Evolutionary conservation across 1,140 invertebrate genomes (phyloP).

Genomic region (Panagrolaimus sp.): DNA sequence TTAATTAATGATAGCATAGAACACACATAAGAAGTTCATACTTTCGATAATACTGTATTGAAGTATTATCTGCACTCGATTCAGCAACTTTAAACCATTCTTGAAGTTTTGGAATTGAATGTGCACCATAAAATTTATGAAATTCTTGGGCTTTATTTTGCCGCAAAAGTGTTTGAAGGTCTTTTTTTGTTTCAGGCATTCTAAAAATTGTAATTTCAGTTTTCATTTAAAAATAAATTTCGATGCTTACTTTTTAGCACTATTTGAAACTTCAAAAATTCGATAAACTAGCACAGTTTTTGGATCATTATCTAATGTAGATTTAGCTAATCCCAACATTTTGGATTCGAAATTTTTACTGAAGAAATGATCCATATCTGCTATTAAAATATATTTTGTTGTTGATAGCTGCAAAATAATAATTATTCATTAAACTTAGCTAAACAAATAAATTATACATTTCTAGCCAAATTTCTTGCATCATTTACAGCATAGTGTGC

Average conservation of each 20-base stretch:
- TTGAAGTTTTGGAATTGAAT: slow-evolving; percentile 6
- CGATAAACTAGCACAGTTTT: slow-evolving; percentile 24
- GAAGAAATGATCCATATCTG: slow-evolving; percentile 28
- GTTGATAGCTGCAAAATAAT: not conserved
- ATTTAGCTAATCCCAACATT: slow-evolving; percentile 18
- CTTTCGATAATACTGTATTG: not conserved
- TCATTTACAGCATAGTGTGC: slow-evolving; percentile 5
- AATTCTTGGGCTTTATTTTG: slow-evolving; percentile 21
- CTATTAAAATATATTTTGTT: slow-evolving; percentile 15
- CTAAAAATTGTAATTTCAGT: not conserved
- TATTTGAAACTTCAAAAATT: slow-evolving; percentile 20
- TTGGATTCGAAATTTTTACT: slow-evolving; percentile 18
- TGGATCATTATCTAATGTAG: slow-evolving; percentile 3
- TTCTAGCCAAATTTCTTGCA: slow-evolving; percentile 2
- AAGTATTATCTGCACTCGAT: not conserved
- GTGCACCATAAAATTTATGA: slow-evolving; percentile 14
- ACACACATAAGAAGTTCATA: not conserved
- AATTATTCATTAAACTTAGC: too few species aligned
- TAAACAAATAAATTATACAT: slow-evolving; percentile 5
- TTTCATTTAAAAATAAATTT: slow-evolving; percentile 12
- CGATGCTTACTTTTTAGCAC: not conserved
- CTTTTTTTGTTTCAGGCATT: not conserved
- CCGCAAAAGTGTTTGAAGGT: not conserved
- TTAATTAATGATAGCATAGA: too few species aligned
- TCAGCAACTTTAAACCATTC: slow-evolving; percentile 6